Evolutionary conservation across 2,797 vertebrate species (phyloP).

Genomic region (Arctocebus calabarensis): DNA sequence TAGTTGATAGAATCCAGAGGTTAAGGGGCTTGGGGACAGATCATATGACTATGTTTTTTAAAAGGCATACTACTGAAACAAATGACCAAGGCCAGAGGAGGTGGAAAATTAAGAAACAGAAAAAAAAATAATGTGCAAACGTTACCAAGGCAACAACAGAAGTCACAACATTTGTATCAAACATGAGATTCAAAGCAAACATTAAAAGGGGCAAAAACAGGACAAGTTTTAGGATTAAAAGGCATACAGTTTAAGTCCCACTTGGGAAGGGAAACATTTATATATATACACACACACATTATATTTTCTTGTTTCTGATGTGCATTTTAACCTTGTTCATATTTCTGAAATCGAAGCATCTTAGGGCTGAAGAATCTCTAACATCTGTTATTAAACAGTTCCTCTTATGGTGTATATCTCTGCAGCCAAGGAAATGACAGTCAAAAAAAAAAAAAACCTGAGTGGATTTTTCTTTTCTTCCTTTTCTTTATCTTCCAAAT

Average conservation of each 20-base stretch:
- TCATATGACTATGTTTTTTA: background rate
- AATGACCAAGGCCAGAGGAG: background rate
- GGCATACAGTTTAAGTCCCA: fast-evolving
- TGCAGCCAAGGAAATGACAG: background rate
- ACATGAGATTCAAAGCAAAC: background rate
- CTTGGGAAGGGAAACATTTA: fast-evolving
- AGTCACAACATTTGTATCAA: background rate
- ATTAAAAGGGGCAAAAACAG: too few species aligned
- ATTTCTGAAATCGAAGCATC: background rate
- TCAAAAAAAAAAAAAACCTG: background rate
- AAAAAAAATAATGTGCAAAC: background rate
- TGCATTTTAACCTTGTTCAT: background rate
- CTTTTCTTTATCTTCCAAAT: background rate
- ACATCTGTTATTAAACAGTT: background rate
- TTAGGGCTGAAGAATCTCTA: too few species aligned
- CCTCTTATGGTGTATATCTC: fast-evolving
- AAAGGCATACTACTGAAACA: background rate
- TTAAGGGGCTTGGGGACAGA: fast-evolving
- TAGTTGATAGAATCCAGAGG: background rate
- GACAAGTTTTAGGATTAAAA: fast-evolving
- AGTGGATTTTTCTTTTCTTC: background rate
- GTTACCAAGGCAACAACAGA: background rate
- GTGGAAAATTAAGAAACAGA: background rate
- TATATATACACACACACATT: fast-evolving
- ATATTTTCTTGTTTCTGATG: background rate